Evolutionary conservation across 2,113 vertebrate species (phyloP).

Genomic region (Hirundichthys speculiger): DNA sequence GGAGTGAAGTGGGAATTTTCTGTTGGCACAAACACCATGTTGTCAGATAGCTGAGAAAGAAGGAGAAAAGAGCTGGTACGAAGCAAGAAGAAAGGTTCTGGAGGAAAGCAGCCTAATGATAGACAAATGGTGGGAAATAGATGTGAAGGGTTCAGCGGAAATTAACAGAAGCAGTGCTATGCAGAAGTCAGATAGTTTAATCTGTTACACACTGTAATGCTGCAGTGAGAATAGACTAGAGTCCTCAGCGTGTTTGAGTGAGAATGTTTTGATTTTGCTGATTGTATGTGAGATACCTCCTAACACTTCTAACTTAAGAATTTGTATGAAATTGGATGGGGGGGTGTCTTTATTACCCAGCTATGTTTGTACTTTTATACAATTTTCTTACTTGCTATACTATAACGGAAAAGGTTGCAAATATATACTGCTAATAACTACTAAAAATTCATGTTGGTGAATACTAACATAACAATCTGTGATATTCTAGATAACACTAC

Average conservation of each 20-base stretch:
- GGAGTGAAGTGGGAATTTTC: conserved; percentile 66
- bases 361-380: too few relatives aligned
- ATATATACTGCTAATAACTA: too few relatives aligned
- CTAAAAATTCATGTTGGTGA: too few relatives aligned
- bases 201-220: conserved; percentile 25
- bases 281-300: neutral
- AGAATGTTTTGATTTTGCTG: neutral
- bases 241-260: conserved; percentile 6
- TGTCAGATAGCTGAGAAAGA: conserved; percentile 60
- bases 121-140: conserved; percentile 42
- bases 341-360: too few relatives aligned
- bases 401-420: neutral
- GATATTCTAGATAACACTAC: too few relatives aligned
- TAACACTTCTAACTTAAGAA: too few relatives aligned
- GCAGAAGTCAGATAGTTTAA: conserved; percentile 26
- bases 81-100: conserved; percentile 50
- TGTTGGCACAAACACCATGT: conserved; percentile 69
- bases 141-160: conserved; percentile 40
- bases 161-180: conserved; percentile 20
- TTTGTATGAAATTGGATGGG: too few relatives aligned
- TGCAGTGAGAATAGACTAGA: conserved; percentile 9
- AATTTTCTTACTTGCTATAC: neutral
- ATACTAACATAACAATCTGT: too few relatives aligned
- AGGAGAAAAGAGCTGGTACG: conserved; percentile 48
- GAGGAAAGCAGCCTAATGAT: conserved; percentile 22